Conservation (phyloP, 1,140 invertebrate species). For the Phthorimaea operculella region DNA sequence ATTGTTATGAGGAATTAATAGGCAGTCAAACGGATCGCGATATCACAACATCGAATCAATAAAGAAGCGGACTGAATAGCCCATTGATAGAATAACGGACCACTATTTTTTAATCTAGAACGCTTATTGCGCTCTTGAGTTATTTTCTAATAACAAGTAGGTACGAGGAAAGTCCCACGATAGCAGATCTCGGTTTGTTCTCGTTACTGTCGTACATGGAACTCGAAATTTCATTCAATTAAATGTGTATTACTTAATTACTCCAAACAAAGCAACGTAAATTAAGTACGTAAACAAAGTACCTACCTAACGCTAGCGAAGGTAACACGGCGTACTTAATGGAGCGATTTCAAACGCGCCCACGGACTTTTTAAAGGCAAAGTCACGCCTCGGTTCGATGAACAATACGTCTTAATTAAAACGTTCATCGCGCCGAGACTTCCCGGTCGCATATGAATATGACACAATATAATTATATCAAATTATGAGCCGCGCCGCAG, state of each 20-base stretch:
- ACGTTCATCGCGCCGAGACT: slow-evolving; percentile 25
- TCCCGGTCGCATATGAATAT: slow-evolving; percentile 1
- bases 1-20: slow-evolving; percentile 53
- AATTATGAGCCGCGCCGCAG: slow-evolving; percentile 19
- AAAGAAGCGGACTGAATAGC: slow-evolving; percentile 41
- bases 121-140: slow-evolving; percentile 7
- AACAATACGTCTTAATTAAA: slow-evolving; percentile 63
- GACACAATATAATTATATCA: slow-evolving; percentile 5
- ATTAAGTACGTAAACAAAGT: slow-evolving; percentile 8
- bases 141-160: background rate
- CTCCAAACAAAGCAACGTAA: slow-evolving; percentile 13
- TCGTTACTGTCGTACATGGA: background rate
- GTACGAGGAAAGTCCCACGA: background rate
- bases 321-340: slow-evolving; percentile 28
- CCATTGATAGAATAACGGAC: slow-evolving; percentile 47
- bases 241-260: slow-evolving; percentile 3
- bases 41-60: slow-evolving; percentile 58
- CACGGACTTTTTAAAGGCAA: slow-evolving; percentile 46
- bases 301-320: slow-evolving; percentile 18
- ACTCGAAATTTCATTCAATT: slow-evolving; percentile 1
- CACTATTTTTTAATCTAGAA: slow-evolving; percentile 20
- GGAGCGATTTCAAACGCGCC: slow-evolving; percentile 35
- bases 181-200: slow-evolving; percentile 2
- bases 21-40: slow-evolving; percentile 41
- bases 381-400: slow-evolving; percentile 49